Conservation (phyloP, 2,888 invertebrate genomes). For the Pycnomerus fuliginosus region DNA sequence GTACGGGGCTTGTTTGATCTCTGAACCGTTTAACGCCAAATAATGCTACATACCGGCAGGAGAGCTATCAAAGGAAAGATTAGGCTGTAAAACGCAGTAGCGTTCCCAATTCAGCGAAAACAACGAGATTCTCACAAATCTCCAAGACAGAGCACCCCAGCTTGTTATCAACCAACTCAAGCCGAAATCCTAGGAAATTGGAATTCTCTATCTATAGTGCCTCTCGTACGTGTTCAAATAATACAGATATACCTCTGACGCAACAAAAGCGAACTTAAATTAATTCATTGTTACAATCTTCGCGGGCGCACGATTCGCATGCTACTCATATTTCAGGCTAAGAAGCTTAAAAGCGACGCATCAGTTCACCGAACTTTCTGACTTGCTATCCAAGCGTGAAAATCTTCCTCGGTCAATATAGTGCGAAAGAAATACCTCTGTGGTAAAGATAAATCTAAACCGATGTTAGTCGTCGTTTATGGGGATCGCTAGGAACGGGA, state of each 20-base stretch:
- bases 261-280: conserved; percentile 1
- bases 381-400: too few relatives aligned
- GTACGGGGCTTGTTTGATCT: conserved; percentile 1
- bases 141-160: conserved; percentile 32
- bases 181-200: conserved; percentile 40
- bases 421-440: too few relatives aligned
- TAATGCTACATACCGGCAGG: conserved; percentile 25
- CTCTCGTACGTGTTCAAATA: conserved; percentile 30
- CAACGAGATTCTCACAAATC: conserved; percentile 22
- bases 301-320: too few relatives aligned
- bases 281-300: too few relatives aligned
- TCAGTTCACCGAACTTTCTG: too few relatives aligned
- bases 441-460: too few relatives aligned
- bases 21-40: conserved; percentile 21
- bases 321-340: too few relatives aligned
- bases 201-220: conserved; percentile 32
- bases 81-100: conserved; percentile 28
- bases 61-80: conserved; percentile 29
- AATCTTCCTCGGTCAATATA: too few relatives aligned
- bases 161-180: conserved; percentile 41
- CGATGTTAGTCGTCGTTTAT: too few relatives aligned
- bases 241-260: conserved; percentile 20
- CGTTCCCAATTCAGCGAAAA: conserved; percentile 28
- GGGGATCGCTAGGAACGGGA: too few relatives aligned
- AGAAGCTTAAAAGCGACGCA: too few relatives aligned